phyloP scores from a whole-genome alignment of 2,113 vertebrate genomes.

The Oostethus manadensis region DNA sequence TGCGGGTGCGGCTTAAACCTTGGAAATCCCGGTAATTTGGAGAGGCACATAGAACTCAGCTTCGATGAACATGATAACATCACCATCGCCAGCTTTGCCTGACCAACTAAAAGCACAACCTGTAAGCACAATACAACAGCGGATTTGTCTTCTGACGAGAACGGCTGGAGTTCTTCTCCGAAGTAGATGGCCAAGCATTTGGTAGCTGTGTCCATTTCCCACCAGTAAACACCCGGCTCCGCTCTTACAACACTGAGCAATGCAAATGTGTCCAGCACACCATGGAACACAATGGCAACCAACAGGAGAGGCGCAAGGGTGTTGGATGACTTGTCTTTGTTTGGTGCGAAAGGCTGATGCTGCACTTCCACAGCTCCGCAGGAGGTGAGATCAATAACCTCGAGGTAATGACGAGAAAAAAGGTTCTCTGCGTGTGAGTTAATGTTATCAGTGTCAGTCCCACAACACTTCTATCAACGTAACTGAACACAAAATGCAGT shows the following conservation, averaged over 20 bases:
- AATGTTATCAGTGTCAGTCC: neutral
- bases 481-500: too few relatives aligned
- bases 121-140: neutral
- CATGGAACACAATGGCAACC: slow-evolving; percentile 45
- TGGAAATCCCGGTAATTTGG: too few relatives aligned
- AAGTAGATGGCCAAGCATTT: slow-evolving; percentile 34
- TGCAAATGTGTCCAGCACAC: slow-evolving; percentile 41
- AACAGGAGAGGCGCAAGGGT: slow-evolving; percentile 39
- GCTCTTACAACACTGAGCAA: slow-evolving; percentile 21
- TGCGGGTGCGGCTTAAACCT: too few relatives aligned
- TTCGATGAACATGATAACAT: slow-evolving; percentile 4
- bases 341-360: slow-evolving; percentile 51
- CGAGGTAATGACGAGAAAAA: slow-evolving; percentile 13
- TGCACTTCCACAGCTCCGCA: slow-evolving; percentile 47
- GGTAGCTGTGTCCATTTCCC: slow-evolving; percentile 25
- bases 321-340: slow-evolving; percentile 63
- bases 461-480: neutral
- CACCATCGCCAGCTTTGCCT: neutral
- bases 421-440: slow-evolving; percentile 7
- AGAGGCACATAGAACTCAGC: neutral
- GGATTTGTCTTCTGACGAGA: neutral
- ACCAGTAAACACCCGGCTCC: neutral
- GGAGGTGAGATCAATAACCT: slow-evolving; percentile 23
- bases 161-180: slow-evolving; percentile 11
- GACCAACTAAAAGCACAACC: too few relatives aligned